Conservation (phyloP, 2,888 invertebrate species). For the Lysandra bellargus region DNA sequence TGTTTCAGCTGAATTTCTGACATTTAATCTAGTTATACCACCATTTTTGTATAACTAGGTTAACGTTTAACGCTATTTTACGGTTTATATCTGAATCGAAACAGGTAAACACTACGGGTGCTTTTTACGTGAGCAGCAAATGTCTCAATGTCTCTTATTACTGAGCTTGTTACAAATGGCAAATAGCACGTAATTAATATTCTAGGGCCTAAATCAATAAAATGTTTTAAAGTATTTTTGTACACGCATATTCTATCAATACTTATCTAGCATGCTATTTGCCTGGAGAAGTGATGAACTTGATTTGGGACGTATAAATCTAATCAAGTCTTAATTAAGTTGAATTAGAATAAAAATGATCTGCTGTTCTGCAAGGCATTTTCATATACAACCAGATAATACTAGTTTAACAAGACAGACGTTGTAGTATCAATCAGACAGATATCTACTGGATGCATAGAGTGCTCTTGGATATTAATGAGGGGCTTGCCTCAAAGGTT, state of each 20-base stretch:
- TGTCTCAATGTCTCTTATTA: too few relatives aligned
- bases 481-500: neutral
- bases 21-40: neutral
- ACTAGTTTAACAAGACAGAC: neutral
- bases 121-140: too few relatives aligned
- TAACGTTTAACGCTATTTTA: neutral
- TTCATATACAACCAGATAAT: neutral
- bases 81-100: neutral
- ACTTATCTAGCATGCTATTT: too few relatives aligned
- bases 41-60: neutral
- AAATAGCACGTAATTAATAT: too few relatives aligned
- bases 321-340: too few relatives aligned
- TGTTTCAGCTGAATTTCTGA: neutral
- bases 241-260: too few relatives aligned
- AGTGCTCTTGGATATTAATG: slow-evolving; percentile 16
- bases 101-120: neutral
- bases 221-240: too few relatives aligned
- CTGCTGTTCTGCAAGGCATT: neutral
- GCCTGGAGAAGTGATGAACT: too few relatives aligned
- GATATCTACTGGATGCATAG: neutral
- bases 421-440: slow-evolving; percentile 4
- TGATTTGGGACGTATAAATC: too few relatives aligned
- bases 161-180: too few relatives aligned
- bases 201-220: too few relatives aligned
- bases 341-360: too few relatives aligned